Base-by-base conservation (phyloP, 2,113 vertebrate genomes). In the Pseudorhombus dupliciocellatus region DNA sequence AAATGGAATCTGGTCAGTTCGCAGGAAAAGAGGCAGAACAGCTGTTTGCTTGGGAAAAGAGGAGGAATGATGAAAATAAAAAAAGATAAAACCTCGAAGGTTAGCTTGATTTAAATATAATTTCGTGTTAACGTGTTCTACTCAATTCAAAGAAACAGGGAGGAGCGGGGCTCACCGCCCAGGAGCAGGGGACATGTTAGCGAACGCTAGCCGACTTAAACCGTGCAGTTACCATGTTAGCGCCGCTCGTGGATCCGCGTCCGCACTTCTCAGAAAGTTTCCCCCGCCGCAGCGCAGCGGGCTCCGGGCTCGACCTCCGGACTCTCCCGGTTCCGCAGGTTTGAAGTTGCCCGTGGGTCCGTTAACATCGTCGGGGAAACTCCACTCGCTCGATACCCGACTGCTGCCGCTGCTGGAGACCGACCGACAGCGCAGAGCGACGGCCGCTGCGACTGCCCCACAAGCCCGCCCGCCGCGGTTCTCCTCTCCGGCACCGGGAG, bases 201-300 rank as follows among this genome's bases (percentile, higher is more conserved):
- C 18, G 14, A 3, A n/a, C n/a, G 4, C 5, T 26, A 26, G 72
- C 25, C 4, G 24, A 65, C 52, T 0, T 65, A 4, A 53, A 60
- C 79, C 3, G 40, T 15, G 70, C 84, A 83, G 81, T 91, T 91
- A 92, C 91, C 91, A 92, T 92, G 0, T 84, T 74, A 40, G 8
- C 69, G 37, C 63, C 56, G 63, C 24, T 30, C 78, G 9, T 70
- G 57, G 5, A 4, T 61, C 25, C 21, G 75, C 28, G 2, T 63
- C 54, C 75, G 46, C 4, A 79, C 83, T 91, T 83, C 81, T 44
- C 59, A 14, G 61, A 40, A 92, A 92, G 83, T 92, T 92, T 91
- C 84, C 72, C 74, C 79, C 67, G 9, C 71, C 67, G 71, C 77
- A 65, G 62, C 63, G 28, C 15, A 4, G 16, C 15, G 14, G 59